Evolutionary conservation across 2,113 vertebrate species (phyloP).

Genomic region (Phyllostomus hastatus): DNA sequence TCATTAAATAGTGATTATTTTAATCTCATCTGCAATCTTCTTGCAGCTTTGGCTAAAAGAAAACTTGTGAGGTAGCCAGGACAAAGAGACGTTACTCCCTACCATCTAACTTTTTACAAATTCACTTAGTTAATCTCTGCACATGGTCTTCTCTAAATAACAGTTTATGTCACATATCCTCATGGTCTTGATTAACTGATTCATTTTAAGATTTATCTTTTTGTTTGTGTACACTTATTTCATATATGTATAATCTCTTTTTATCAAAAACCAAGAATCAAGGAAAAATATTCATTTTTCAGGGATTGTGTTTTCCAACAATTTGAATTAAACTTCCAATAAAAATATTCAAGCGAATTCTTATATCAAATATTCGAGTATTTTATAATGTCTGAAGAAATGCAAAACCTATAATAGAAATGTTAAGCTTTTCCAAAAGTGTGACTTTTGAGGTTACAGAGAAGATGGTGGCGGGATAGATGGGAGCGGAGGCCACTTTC

Average conservation of each 20-base stretch:
- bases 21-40: neutral
- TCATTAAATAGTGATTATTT: neutral
- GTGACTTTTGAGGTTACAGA: no score
- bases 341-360: neutral
- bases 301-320: neutral
- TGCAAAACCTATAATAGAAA: neutral
- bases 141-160: neutral
- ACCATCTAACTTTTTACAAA: neutral
- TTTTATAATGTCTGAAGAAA: conserved; percentile 9
- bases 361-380: neutral
- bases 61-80: neutral
- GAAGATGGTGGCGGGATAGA: no score
- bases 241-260: neutral
- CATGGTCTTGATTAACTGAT: neutral
- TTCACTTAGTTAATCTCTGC: neutral
- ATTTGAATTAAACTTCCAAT: neutral
- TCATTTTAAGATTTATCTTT: neutral
- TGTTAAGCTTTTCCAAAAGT: neutral
- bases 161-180: neutral
- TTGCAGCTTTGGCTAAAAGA: neutral
- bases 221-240: neutral
- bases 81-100: neutral
- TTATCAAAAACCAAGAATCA: neutral
- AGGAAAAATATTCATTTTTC: neutral
- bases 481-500: no score